These are phyloP conservation scores for Epinephelus lanceolatus DNA, from an alignment of 2,113 vertebrate species.

Conservation along the genomic window DNA sequence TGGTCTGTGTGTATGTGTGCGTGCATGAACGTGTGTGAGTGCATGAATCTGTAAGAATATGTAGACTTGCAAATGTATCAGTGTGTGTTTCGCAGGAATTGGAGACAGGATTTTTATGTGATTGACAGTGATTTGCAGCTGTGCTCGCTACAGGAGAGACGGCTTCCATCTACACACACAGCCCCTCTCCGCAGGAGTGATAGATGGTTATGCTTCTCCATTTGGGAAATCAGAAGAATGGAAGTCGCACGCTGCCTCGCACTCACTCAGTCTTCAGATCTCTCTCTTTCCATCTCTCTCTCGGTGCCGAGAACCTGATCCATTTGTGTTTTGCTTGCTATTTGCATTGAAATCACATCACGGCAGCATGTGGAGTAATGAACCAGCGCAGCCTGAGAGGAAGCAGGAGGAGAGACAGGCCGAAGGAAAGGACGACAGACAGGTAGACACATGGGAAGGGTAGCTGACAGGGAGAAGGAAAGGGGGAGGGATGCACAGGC, in stretches of 20 bases:
- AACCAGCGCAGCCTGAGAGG: slow-evolving; percentile 44
- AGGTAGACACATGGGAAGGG: not conserved
- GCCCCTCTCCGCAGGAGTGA: slow-evolving; percentile 54
- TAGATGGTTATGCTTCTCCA: slow-evolving; percentile 68
- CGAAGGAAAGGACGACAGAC: not conserved
- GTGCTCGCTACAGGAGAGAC: slow-evolving; percentile 53
- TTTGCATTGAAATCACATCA: slow-evolving; percentile 75
- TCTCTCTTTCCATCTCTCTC: slow-evolving; percentile 10
- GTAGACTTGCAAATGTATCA: slow-evolving; percentile 36
- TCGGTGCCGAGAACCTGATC: slow-evolving; percentile 38
- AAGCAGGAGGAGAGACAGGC: slow-evolving; percentile 10
- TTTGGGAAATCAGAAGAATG: slow-evolving; percentile 76
- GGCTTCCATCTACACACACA: slow-evolving; percentile 29
- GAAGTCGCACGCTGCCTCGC: slow-evolving; percentile 49
- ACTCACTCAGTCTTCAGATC: slow-evolving; percentile 46
- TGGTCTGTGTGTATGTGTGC: slow-evolving; percentile 32
- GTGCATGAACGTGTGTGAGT: not conserved
- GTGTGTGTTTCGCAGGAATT: slow-evolving; percentile 44
- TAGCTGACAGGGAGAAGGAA: not conserved
- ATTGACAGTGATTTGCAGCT: slow-evolving; percentile 72
- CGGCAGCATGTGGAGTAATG: slow-evolving; percentile 54
- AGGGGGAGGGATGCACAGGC: not conserved
- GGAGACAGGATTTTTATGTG: slow-evolving; percentile 53
- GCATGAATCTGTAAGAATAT: not conserved
- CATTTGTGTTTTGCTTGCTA: slow-evolving; percentile 48